Conservation (phyloP, 1,140 invertebrate species). For the Apis laboriosa region DNA sequence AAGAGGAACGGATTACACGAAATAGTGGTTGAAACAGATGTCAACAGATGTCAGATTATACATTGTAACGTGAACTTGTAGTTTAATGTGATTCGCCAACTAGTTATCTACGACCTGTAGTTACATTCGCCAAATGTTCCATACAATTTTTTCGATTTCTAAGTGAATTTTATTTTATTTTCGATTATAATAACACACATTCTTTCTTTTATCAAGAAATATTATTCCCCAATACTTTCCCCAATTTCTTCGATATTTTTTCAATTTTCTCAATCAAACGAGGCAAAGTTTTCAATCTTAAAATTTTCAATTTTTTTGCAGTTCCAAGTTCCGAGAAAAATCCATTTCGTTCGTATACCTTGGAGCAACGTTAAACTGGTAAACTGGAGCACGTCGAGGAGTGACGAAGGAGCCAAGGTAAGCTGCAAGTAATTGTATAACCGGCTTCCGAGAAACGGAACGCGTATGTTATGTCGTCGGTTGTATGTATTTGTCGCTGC, state of each 20-base stretch:
- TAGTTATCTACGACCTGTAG: slow-evolving; percentile 1
- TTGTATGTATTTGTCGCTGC: slow-evolving; percentile 25
- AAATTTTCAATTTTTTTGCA: slow-evolving; percentile 24
- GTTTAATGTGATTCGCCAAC: neutral
- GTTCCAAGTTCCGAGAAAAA: slow-evolving; percentile 19
- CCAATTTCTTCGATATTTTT: neutral
- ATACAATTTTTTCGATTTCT: neutral
- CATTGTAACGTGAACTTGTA: neutral
- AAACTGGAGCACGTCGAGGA: slow-evolving; percentile 62
- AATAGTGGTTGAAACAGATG: neutral
- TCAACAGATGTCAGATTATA: slow-evolving; percentile 35
- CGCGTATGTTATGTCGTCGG: slow-evolving; percentile 19
- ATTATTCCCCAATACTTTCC: no score
- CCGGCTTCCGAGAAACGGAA: slow-evolving; percentile 64
- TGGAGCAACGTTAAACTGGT: slow-evolving; percentile 34
- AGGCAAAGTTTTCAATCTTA: neutral
- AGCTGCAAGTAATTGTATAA: slow-evolving; percentile 67
- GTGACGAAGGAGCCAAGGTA: slow-evolving; percentile 63
- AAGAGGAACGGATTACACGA: neutral
- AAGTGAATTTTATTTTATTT: neutral
- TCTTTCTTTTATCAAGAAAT: neutral
- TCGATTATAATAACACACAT: neutral
- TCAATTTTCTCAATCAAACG: neutral
- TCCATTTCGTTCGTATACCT: slow-evolving; percentile 45
- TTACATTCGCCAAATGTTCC: slow-evolving; percentile 5